Conservation (phyloP, 1,140 invertebrate species). For the Apis dorsata region DNA sequence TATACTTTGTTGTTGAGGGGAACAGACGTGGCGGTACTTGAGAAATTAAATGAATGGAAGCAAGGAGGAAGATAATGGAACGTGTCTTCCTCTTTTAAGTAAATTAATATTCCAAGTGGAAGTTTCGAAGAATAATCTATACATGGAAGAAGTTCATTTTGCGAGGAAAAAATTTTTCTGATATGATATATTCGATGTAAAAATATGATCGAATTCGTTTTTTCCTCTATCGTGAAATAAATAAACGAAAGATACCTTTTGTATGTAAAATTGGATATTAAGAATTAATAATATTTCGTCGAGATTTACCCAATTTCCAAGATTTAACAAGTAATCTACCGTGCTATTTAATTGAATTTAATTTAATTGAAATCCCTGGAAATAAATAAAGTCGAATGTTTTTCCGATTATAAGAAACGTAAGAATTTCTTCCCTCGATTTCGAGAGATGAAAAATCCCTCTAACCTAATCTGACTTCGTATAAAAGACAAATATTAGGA, state of each 20-base stretch:
- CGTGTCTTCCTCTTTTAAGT: too few relatives aligned
- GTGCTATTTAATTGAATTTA: too few relatives aligned
- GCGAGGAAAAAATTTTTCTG: too few relatives aligned
- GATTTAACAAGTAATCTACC: neutral
- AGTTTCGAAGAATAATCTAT: too few relatives aligned
- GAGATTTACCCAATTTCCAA: neutral
- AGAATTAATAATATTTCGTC: neutral
- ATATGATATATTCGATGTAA: too few relatives aligned
- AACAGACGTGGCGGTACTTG: neutral
- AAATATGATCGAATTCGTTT: too few relatives aligned
- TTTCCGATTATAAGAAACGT: neutral
- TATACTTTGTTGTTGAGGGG: neutral
- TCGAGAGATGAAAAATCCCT: neutral
- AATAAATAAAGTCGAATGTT: neutral
- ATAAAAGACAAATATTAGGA: slow-evolving; percentile 19
- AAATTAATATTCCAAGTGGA: too few relatives aligned
- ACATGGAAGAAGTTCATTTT: too few relatives aligned
- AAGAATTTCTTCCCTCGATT: neutral
- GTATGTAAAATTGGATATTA: neutral
- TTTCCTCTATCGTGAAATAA: too few relatives aligned
- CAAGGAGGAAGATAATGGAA: too few relatives aligned
- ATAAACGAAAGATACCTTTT: too few relatives aligned
- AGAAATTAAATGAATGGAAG: neutral
- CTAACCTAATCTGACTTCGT: slow-evolving; percentile 6
- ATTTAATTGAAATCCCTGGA: neutral